Base-by-base conservation (phyloP, 1,140 invertebrate genomes). In the Cotesia typhae region DNA sequence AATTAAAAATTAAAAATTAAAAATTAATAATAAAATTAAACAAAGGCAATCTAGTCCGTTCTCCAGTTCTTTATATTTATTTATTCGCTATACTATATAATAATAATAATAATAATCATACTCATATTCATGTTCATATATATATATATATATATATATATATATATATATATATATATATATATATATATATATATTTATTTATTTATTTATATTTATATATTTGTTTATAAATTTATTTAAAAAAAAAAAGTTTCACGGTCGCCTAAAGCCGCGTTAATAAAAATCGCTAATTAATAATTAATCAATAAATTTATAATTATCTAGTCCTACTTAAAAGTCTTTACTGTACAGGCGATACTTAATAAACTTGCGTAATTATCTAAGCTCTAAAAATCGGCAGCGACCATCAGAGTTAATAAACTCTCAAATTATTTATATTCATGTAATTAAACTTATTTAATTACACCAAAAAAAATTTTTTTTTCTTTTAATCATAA, bases 271-370 rank as follows among this genome's bases (percentile, higher is more conserved):
- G 28, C 28, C 28, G 28, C 28, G 28, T 28, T 10, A 47, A 47
- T 47, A 47, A 47, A 47, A 14, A 71, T 71, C 61, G 47, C 9
- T 65, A 47, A 10, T 47, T 47, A 41, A 7, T 47, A 9, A 47
- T 47, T 9, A 47, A 47, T 47, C 6, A 47, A 47, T 47, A 2
- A 9, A 47, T 47, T 47, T 3, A 47, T 47, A 79, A 79, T 28
- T 28, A 82, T 77, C 76, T 75, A 78, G 79, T 82, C 17, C 12
- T 17, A 55, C 17, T 55, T 55, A 14, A 81, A 79, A 79, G 82
- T 79, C 79, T 83, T 82, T 80, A 85, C 82, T 85, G 81, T 85
- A 85, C 83, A 85, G 77, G 77, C 73, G 75, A 67, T 71, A 71
- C 53, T 55, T 6, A 6, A 55, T 3, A 55, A 6, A 64, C 71